Base-by-base conservation (phyloP, 1,140 invertebrate species). In the Asobara japonica region DNA sequence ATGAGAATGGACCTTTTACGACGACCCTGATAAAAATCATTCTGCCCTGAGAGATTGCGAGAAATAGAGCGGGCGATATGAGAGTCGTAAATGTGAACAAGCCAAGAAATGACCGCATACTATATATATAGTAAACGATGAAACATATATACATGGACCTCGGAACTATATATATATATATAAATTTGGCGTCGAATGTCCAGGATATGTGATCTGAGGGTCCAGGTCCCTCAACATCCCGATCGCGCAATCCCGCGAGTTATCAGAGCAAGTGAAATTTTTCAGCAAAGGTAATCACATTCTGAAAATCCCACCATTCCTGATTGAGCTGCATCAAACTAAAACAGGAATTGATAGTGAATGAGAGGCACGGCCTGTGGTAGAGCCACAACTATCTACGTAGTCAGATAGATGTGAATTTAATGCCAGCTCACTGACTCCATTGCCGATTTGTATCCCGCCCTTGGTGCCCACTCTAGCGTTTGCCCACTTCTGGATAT, bases 401-500 rank as follows among this genome's bases (percentile, higher is more conserved):
- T 36, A 51, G 66, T 8, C n/a, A 60, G 41, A 25, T 18, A 68
- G 66, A 68, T 38, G 56, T 56, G 65, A 69, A 33, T 73, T 74
- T 70, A 70, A 70, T 74, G 31, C 68, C 30, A 18, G 31, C 45
- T 70, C 72, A 65, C 62, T 70, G 41, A 27, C 27, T 74, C 68
- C 61, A 74, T 73, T 73, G 61, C 66, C 72, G 66, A 70, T 74
- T 74, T 66, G 66, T 65, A 65, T 65, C 45, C 51, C 65, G 20
- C 25, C 29, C 27, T 62, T 45, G n/a, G 25, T 62, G n/a, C 27
- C 29, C 27, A 16, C 10, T 16, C 29, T 16, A 16, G 62, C 36
- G 45, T 68, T 62, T 69, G 51, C 48, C 13, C 16, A 68, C 51
- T 48, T 29, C 64, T 68, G 25, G 56, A 71, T 71, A 61, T 69